phyloP scores from a whole-genome alignment of 2,113 vertebrate species.

The Gopherus evgoodei region DNA sequence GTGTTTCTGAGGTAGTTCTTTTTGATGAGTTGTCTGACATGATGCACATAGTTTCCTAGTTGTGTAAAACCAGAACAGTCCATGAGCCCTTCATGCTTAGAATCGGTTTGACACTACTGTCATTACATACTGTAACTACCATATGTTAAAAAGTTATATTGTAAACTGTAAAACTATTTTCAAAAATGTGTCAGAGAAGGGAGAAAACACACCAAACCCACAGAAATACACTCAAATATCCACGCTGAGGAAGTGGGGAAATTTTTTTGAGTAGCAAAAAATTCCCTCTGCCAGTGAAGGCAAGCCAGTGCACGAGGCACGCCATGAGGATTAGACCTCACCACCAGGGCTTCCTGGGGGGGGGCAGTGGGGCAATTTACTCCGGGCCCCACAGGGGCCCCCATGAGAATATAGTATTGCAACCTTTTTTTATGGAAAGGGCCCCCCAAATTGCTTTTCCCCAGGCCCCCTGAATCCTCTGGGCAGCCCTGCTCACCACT shows the following conservation, averaged over 20 bases:
- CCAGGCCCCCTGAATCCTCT: too few species aligned
- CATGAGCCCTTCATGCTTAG: not conserved
- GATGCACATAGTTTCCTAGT: not conserved
- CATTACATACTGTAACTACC: not conserved
- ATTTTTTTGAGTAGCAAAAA: not conserved
- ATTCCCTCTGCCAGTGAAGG: not conserved
- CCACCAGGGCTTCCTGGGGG: not conserved
- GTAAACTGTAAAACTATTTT: not conserved
- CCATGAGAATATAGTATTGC: too few species aligned
- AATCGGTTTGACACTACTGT: not conserved
- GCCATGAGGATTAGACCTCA: not conserved
- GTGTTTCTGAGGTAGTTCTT: not conserved
- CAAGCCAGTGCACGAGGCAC: not conserved
- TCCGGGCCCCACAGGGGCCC: too few species aligned
- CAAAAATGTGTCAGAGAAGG: not conserved
- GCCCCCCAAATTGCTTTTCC: too few species aligned
- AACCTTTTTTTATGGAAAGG: too few species aligned
- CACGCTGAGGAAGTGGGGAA: too few species aligned
- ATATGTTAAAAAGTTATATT: not conserved
- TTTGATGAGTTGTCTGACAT: not conserved
- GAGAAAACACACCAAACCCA: not conserved
- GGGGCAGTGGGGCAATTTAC: too few species aligned
- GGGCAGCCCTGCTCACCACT: not conserved
- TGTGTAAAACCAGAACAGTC: not conserved
- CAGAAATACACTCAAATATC: not conserved